Base-by-base conservation (phyloP, 1,140 invertebrate species). In the Drosophila burlai region DNA sequence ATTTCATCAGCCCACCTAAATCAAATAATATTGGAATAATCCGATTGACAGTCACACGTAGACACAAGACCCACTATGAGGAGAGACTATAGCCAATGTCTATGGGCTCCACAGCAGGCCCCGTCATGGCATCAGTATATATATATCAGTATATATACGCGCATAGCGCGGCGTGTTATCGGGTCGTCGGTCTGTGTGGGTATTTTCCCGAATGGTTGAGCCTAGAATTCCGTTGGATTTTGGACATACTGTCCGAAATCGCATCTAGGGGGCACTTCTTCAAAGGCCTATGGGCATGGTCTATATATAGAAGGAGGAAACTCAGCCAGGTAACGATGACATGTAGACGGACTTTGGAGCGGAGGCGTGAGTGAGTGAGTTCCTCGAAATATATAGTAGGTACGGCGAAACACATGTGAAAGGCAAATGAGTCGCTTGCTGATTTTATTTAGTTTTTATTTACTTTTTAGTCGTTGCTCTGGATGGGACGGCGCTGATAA, bases 301-400 rank as follows among this genome's bases (percentile, higher is more conserved):
- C 71, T 73, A 73, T 61, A 73, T 73, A 61, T 73, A 73, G 71
- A 61, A 43, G 29, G 38, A 50, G 71, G 54, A 72, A 71, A 52
- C 69, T 45, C 71, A 61, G 38, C 61, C 67, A 73, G 67, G 69
- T 73, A 73, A 40, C 46, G 55, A 73, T 50, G 67, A 43, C 55
- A 72, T 73, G 60, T 49, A 43, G 54, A 16, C 36, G 69, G 67
- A 73, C 67, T 73, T 73, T 73, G 71, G 31, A 45, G 52, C 67
- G 15, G 54, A 66, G 38, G 63, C 69, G 36, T 72, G 69, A 61
- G 68, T 72, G 54, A 60, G 67, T 61, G 54, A 21, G 52, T 49
- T 45, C 13, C 40, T 66, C 66, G 29, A 21, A 40, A 40, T 63
- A 36, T 54, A 21, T 34, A 57, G 38, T 63, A 52, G 11, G n/a